Conservation (phyloP, 2,888 invertebrate genomes). For the Drosophila yooni region DNA sequence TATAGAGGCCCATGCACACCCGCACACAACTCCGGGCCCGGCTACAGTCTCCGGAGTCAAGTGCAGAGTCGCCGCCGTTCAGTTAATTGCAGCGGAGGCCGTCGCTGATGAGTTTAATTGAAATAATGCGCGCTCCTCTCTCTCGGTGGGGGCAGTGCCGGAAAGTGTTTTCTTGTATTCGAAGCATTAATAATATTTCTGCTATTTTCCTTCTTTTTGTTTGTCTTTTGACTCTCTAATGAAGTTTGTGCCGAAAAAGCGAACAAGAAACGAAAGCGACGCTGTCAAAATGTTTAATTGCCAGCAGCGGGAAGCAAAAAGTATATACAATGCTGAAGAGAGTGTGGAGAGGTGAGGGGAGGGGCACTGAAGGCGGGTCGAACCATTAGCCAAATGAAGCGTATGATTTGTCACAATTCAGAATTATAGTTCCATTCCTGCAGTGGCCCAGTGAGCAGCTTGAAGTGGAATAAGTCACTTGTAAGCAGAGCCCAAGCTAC, state of each 20-base stretch:
- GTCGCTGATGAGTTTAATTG: conserved; percentile 79
- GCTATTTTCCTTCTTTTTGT: conserved; percentile 8
- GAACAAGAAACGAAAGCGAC: conserved; percentile 38
- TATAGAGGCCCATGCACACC: conserved; percentile 50
- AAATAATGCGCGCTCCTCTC: conserved; percentile 70
- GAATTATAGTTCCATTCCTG: conserved; percentile 35
- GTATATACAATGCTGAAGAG: background rate
- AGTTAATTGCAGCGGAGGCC: conserved; percentile 73
- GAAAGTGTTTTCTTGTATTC: conserved; percentile 57
- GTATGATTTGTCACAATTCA: conserved; percentile 68
- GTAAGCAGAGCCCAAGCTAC: background rate
- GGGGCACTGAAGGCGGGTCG: conserved; percentile 5
- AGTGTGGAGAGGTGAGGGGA: no score
- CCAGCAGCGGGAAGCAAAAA: conserved; percentile 30
- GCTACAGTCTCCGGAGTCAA: conserved; percentile 58
- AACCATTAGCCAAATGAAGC: conserved; percentile 69
- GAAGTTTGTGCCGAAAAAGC: conserved; percentile 60
- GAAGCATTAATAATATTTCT: conserved; percentile 75
- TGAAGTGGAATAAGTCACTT: conserved; percentile 7
- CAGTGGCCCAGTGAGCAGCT: conserved; percentile 30
- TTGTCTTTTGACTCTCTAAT: conserved; percentile 48
- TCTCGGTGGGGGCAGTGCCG: conserved; percentile 52
- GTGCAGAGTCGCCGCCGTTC: conserved; percentile 55
- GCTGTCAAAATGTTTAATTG: conserved; percentile 72
- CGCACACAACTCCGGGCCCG: conserved; percentile 43